phyloP scores from a whole-genome alignment of 2,888 invertebrate species.

The Drosophila infuscata region DNA sequence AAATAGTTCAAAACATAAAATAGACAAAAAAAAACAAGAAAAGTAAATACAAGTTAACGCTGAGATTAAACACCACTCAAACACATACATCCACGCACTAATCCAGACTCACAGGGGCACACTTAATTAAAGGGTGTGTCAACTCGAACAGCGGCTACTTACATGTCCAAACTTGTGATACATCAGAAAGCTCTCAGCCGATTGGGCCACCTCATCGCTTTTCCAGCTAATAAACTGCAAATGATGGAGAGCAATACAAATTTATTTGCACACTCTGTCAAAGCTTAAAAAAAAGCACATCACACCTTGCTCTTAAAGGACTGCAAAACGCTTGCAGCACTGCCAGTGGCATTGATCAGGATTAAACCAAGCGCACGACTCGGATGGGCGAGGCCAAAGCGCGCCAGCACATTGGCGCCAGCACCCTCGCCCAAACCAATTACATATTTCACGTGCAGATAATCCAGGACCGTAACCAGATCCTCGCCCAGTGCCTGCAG shows the following conservation, averaged over 20 bases:
- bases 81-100: constrained; percentile 24
- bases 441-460: constrained; percentile 92
- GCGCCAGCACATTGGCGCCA: constrained; percentile 93
- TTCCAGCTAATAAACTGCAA: constrained; percentile 92
- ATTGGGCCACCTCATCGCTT: constrained; percentile 93
- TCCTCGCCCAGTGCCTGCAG: constrained; percentile 93
- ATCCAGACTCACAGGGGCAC: constrained; percentile 13
- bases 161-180: constrained; percentile 97
- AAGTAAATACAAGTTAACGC: constrained; percentile 59
- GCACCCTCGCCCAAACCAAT: constrained; percentile 95
- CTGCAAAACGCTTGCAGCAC: constrained; percentile 94
- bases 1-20: constrained; percentile 64
- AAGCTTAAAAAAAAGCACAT: not conserved
- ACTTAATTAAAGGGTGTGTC: constrained; percentile 16
- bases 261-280: constrained; percentile 24
- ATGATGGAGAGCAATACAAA: constrained; percentile 47
- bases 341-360: constrained; percentile 94
- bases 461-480: constrained; percentile 92
- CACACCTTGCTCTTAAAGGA: constrained; percentile 92
- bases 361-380: constrained; percentile 91
- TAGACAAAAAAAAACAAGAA: constrained; percentile 56
- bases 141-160: constrained; percentile 85
- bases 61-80: constrained; percentile 47
- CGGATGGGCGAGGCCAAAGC: constrained; percentile 93
- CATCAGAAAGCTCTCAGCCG: constrained; percentile 94